These are phyloP conservation scores for Micronisus gabar DNA, from an alignment of 2,113 vertebrate genomes.

Conservation along the genomic window DNA sequence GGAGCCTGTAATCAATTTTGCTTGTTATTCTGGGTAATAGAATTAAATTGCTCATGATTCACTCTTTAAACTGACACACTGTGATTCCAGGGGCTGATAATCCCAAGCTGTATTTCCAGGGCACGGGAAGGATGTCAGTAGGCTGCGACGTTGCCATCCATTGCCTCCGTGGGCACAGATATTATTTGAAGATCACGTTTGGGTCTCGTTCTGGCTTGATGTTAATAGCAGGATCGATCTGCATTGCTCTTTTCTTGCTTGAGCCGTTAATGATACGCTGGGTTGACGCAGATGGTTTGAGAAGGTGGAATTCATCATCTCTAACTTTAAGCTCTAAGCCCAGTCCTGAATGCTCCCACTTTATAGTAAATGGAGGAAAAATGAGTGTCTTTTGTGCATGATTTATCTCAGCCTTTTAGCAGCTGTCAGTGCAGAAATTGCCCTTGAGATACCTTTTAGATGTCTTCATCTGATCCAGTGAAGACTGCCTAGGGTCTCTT, in stretches of 20 bases:
- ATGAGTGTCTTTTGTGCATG: neutral
- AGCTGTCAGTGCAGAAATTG: neutral
- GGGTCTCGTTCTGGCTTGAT: neutral
- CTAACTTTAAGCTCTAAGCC: neutral
- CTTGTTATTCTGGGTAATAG: neutral
- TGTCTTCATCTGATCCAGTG: neutral
- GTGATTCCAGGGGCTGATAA: conserved; percentile 1
- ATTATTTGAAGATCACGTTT: neutral
- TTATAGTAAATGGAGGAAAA: neutral
- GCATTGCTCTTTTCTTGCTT: neutral
- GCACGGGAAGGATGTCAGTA: neutral
- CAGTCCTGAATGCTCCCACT: neutral
- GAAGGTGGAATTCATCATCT: neutral
- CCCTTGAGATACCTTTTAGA: neutral
- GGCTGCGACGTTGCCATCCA: neutral
- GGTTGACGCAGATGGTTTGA: neutral
- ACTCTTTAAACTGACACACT: neutral
- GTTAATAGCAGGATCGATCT: neutral
- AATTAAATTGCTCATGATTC: conserved; percentile 34
- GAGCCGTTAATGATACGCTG: neutral
- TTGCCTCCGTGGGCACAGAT: neutral
- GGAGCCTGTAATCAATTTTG: conserved; percentile 8
- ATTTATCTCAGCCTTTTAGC: neutral
- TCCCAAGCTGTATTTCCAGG: neutral
- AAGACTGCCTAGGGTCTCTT: neutral